Percentiles rank a stretch among this genome's conserved stretches.
Evolutionary conservation across 92 coral and sea anemone genomes (phyloP).

Genomic region (Parazoanthus atlanticus): DNA sequence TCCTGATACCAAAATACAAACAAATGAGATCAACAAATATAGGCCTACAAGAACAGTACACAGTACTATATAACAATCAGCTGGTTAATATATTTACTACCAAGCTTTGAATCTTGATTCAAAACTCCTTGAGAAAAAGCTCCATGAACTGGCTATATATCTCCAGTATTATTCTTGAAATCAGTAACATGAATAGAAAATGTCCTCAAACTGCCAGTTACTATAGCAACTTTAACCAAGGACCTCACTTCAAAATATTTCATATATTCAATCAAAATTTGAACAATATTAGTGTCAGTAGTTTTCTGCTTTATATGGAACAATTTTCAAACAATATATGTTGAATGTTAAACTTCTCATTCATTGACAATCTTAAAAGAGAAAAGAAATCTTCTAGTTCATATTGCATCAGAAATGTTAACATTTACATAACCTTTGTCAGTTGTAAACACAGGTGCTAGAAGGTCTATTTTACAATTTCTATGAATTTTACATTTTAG

Average conservation of each 20-base stretch:
- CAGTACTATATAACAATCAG: no score
- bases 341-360: no score
- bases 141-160: no score
- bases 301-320: neutral
- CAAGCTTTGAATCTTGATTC: no score
- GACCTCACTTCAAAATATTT: neutral
- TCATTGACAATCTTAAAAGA: neutral
- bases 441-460: neutral
- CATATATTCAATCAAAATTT: neutral
- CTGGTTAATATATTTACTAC: no score
- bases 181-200: neutral
- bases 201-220: neutral
- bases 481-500: neutral
- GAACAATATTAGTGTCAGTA: neutral
- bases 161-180: neutral
- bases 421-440: conserved; percentile 33
- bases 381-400: neutral
- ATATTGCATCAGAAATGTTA: neutral
- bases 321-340: neutral
- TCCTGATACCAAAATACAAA: no score
- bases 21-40: no score
- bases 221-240: neutral
- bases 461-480: neutral
- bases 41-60: no score
- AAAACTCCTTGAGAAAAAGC: no score